phyloP scores from a whole-genome alignment of 2,888 invertebrate genomes.

The Cabera pusaria region DNA sequence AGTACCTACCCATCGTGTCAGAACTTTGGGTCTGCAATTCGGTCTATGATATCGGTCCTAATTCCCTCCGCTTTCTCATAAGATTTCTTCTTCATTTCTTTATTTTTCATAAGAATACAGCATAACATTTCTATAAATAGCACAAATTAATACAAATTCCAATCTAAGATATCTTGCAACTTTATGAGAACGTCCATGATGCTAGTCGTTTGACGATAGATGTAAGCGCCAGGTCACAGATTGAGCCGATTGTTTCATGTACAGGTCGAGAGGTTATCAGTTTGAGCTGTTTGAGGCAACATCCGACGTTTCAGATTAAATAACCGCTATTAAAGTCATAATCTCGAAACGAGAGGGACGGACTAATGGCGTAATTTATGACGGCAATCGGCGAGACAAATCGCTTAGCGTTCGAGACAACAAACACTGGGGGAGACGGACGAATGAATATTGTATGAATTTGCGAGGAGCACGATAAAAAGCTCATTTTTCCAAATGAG shows the following conservation, averaged over 20 bases:
- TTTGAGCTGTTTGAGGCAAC: slow-evolving; percentile 28
- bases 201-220: background rate
- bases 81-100: no score
- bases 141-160: no score
- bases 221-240: no score
- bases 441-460: slow-evolving; percentile 70
- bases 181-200: background rate
- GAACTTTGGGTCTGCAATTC: no score
- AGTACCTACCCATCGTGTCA: no score
- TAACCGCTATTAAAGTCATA: slow-evolving; percentile 39
- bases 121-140: no score
- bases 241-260: slow-evolving; percentile 18
- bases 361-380: slow-evolving; percentile 46
- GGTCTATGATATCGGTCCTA: no score
- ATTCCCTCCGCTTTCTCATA: no score
- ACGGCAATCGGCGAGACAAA: slow-evolving; percentile 32
- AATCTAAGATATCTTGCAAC: background rate
- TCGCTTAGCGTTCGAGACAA: slow-evolving; percentile 22
- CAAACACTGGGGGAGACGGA: slow-evolving; percentile 46
- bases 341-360: slow-evolving; percentile 28
- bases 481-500: slow-evolving; percentile 50
- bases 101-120: no score
- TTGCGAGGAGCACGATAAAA: slow-evolving; percentile 69
- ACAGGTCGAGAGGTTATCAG: slow-evolving; percentile 29
- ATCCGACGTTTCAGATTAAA: slow-evolving; percentile 33